Percentiles rank a stretch among this genome's conserved stretches.
Evolutionary conservation across 1,140 invertebrate genomes (phyloP).

Genomic region (Dreissena rostriformis): DNA sequence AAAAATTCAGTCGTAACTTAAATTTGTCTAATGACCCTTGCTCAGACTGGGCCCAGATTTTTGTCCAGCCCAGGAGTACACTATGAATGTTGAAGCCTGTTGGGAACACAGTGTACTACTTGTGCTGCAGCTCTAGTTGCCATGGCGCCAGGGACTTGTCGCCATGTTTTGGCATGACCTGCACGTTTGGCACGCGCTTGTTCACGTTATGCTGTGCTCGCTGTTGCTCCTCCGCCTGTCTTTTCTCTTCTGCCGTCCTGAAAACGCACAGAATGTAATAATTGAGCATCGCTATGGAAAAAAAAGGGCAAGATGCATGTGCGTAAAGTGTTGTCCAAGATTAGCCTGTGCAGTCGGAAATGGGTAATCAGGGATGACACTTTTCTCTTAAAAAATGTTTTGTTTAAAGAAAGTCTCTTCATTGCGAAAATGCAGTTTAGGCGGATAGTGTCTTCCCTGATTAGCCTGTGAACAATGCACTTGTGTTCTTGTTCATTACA

Average conservation of each 20-base stretch:
- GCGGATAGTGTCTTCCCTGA: background rate
- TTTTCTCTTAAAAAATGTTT: background rate
- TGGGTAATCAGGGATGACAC: background rate
- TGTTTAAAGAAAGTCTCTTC: no score
- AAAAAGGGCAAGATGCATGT: no score
- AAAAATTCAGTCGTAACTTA: no score
- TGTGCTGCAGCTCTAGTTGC: constrained; percentile 40
- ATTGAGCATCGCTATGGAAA: no score
- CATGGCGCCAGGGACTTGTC: constrained; percentile 26
- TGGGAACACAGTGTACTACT: background rate
- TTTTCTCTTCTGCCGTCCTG: constrained; percentile 37
- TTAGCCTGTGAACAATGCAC: no score
- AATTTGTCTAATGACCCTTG: no score
- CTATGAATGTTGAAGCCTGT: no score
- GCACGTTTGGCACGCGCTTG: constrained; percentile 18
- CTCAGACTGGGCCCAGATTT: no score
- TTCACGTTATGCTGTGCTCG: background rate
- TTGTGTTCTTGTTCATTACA: no score
- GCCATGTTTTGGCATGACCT: background rate
- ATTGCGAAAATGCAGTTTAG: background rate
- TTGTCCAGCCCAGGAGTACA: no score
- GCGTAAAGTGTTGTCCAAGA: no score
- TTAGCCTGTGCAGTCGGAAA: no score
- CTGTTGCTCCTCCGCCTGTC: constrained; percentile 21
- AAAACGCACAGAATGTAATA: background rate